Percentiles rank a stretch among this genome's conserved stretches.
Conservation (phyloP, 2,113 vertebrate species). For the Hiodon alosoides region DNA sequence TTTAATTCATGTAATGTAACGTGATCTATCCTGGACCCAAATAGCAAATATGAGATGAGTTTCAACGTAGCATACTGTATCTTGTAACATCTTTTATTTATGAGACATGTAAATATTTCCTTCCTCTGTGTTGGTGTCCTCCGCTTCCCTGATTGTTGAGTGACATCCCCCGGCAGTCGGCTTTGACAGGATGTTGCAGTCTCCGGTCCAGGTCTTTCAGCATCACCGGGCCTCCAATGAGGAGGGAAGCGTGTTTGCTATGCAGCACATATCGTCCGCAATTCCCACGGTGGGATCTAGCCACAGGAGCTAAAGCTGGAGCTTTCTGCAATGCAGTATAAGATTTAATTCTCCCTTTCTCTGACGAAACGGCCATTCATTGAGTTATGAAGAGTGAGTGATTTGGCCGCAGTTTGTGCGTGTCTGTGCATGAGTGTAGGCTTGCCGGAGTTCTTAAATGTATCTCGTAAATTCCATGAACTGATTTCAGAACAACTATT, state of each 20-base stretch:
- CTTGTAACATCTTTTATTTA: not conserved
- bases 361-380: not conserved
- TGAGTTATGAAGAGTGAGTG: not conserved
- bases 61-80: not conserved
- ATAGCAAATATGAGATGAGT: not conserved
- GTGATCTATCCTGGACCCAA: not conserved
- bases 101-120: not conserved
- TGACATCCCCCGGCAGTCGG: slow-evolving; percentile 10
- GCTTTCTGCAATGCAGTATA: not conserved
- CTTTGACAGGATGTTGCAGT: slow-evolving; percentile 5
- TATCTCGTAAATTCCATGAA: too few relatives aligned
- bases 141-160: slow-evolving; percentile 7
- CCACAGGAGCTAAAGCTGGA: not conserved
- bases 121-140: not conserved
- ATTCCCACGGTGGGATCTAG: slow-evolving; percentile 7
- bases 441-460: too few relatives aligned
- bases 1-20: too few relatives aligned
- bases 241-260: slow-evolving; percentile 9
- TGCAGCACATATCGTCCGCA: not conserved
- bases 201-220: not conserved
- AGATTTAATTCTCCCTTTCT: not conserved
- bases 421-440: too few relatives aligned
- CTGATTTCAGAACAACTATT: not conserved
- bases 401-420: too few relatives aligned
- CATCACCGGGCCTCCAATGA: not conserved